Evolutionary conservation across 2,888 invertebrate genomes (phyloP), one percentile per base, ranked within the genome.

Genomic region (Apeira syringaria): DNA sequence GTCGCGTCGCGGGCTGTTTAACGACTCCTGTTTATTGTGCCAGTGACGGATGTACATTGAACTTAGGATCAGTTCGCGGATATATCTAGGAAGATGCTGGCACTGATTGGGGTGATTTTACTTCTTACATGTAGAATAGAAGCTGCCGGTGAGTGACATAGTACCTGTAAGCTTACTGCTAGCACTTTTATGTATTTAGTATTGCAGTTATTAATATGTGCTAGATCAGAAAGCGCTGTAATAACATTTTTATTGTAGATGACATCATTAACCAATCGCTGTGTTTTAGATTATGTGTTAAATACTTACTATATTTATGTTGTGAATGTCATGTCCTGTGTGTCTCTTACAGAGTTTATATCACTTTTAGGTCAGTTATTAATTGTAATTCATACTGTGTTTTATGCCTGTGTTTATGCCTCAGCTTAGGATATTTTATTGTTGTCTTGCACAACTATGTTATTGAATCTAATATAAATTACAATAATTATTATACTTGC

Each of bases 11-110:
- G 61, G 53, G 59, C 59, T 56, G 61, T 67, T 69, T 73, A 64
- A 73, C 68, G 68, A 74, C 66, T 39, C 48, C 42, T 56, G 59
- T 61, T 74, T 68, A 57, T 66, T 59, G 59, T 51, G 47, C 41
- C 56, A 56, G 59, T 56, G 53, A 53, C 64, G 50, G 57, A 54
- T 72, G 77, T 68, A 60, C 69, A 60, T 70, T 73, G 68, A 74
- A 74, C 76, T 53, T 56, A 34, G 40, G 51, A 35, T 50, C 42
- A 53, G 33, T 50, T 46, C 59, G 68, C 68, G 61, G 63, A 69
- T 49, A 50, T 43, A 56, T 68, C 59, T 62, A 53, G 66, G 66
- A 79, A 55, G 36, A 66, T 72, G 68, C 46, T 45, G 37, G 55
- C 55, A 42, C 44, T 72, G 36, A 52, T 65, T 55, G 53, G 61